Base-by-base conservation (phyloP, 2,888 invertebrate genomes). In the Acrobasis repandana region DNA sequence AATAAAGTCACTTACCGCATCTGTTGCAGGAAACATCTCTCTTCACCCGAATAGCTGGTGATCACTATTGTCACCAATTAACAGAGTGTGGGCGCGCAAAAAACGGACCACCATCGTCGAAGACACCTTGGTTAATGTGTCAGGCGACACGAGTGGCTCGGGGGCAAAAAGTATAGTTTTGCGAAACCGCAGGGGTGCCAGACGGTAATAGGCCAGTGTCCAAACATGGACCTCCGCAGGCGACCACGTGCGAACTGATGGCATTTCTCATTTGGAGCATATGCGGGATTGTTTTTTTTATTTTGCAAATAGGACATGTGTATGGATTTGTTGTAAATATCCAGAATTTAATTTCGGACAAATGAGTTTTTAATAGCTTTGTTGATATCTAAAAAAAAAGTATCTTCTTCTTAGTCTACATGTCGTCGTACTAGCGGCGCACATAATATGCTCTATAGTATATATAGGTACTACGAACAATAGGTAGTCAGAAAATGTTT, bases 51-150 rank as follows among this genome's bases (percentile, higher is more conserved):
- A 82, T 78, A 80, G 82, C 78, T 79, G 82, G 77, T 85, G 82
- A 89, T 86, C 86, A 83, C 86, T 82, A 90, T 90, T 90, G 91
- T 90, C 90, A 86, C 84, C 90, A 90, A 92, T 90, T 90, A 91
- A 89, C 88, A 79, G 81, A 65, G 75, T 75, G 77, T 72, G 72
- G 72, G 69, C 68, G 75, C 69, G 65, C 73, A 80, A 87, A 89
- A 90, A 89, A 86, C 67, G 67, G 90, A 88, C 91, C 91, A 90
- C 90, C 91, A 72, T 72, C 71, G 80, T 78, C 66, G 82, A 77
- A 77, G 83, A 89, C 88, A 90, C 88, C 89, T 88, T 88, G 87
- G 86, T 77, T 90, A 90, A 91, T 90, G 90, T 90, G 86, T 75
- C 79, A 87, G 89, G 83, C 90, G 90, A 90, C 90, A 88, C 78